Evolutionary conservation across 2,888 invertebrate species (phyloP).

Genomic region (Heterodera filipjevi): DNA sequence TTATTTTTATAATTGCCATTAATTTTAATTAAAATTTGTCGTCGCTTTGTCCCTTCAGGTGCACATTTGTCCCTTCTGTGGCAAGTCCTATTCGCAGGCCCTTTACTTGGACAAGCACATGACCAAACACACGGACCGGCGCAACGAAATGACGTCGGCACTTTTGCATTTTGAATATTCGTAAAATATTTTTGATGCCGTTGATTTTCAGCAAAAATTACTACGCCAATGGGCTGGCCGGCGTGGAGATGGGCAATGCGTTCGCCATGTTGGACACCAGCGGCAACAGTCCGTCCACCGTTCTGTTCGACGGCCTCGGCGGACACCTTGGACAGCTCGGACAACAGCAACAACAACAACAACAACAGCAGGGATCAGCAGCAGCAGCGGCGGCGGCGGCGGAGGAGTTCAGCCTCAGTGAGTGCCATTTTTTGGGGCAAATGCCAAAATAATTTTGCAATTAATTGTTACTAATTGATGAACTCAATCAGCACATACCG

Average conservation of each 20-base stretch:
- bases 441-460: too few relatives aligned
- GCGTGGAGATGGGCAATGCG: not conserved
- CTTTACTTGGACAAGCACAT: conserved; percentile 98
- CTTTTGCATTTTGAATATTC: not conserved
- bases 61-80: conserved; percentile 98
- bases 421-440: not conserved
- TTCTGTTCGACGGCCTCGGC: conserved; percentile 27
- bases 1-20: not conserved
- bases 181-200: not conserved
- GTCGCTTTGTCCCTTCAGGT: conserved; percentile 69
- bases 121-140: conserved; percentile 81
- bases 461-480: too few relatives aligned
- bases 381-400: not conserved
- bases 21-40: not conserved
- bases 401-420: not conserved
- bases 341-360: conserved; percentile 14
- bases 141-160: conserved; percentile 25
- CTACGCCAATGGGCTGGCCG: conserved; percentile 7
- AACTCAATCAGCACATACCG: not conserved
- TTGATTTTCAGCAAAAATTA: not conserved
- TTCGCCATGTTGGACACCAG: conserved; percentile 19
- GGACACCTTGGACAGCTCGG: conserved; percentile 19
- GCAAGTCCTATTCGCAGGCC: conserved; percentile 98
- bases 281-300: conserved; percentile 14
- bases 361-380: conserved; percentile 12